These are phyloP conservation scores for Acanthaster planci DNA, from an alignment of 35 echinoderm and acorn worm species.

Conservation along the genomic window DNA sequence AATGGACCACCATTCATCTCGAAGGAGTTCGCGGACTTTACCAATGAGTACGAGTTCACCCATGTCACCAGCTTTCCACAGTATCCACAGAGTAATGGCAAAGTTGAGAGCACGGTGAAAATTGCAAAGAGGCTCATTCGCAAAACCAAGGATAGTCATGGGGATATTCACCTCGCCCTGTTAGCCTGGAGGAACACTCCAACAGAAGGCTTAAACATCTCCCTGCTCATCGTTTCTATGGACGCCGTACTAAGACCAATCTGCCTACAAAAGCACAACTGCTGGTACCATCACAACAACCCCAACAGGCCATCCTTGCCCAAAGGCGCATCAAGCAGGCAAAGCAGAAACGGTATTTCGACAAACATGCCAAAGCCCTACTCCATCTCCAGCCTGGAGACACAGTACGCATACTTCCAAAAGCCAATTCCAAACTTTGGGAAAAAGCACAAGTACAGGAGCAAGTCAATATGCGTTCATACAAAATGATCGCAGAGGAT, in stretches of 20 bases:
- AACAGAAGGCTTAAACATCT: constrained; percentile 43
- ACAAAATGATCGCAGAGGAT: too few relatives aligned
- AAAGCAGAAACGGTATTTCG: constrained; percentile 39
- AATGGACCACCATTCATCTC: constrained; percentile 78
- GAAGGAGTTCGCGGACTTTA: constrained; percentile 53
- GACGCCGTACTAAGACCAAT: constrained; percentile 47
- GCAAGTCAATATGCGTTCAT: constrained; percentile 31
- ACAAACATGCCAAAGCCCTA: constrained; percentile 31
- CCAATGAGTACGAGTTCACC: constrained; percentile 47
- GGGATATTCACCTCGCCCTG: constrained; percentile 56
- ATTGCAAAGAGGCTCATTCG: constrained; percentile 41
- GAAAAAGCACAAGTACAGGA: constrained; percentile 40
- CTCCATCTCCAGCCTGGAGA: constrained; percentile 6
- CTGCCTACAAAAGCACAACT: too few relatives aligned
- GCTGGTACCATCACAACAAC: constrained; percentile 38
- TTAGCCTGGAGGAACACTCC: constrained; percentile 68
- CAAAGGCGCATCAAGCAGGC: background rate
- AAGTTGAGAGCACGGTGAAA: too few relatives aligned
- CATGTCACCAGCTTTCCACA: constrained; percentile 58
- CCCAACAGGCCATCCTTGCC: constrained; percentile 36
- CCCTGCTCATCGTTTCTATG: constrained; percentile 66
- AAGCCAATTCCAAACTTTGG: constrained; percentile 50
- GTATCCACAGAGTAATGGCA: constrained; percentile 72
- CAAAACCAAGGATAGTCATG: constrained; percentile 38
- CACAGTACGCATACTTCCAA: constrained; percentile 25